phyloP scores from a whole-genome alignment of 2,888 invertebrate species.

The Drosophila koepferae region DNA sequence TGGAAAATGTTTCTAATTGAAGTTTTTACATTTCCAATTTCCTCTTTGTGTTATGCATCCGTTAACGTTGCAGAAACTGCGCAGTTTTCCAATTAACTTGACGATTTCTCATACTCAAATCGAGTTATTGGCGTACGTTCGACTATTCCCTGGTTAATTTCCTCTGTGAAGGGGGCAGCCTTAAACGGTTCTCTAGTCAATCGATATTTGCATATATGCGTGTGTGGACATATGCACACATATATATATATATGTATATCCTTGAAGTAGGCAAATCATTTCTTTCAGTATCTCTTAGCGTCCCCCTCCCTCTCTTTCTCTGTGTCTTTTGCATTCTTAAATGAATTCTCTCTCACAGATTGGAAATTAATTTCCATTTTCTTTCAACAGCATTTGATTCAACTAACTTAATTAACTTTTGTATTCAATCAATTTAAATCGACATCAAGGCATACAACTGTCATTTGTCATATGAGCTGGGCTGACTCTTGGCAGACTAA shows the following conservation, averaged over 20 bases:
- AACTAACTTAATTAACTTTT: background rate
- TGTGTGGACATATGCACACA: background rate
- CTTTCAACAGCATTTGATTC: background rate
- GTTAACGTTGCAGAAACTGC: slow-evolving; percentile 1
- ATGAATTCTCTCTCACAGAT: background rate
- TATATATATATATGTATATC: no score
- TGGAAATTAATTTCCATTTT: background rate
- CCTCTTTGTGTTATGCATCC: slow-evolving; percentile 5
- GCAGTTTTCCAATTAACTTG: background rate
- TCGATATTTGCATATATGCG: background rate
- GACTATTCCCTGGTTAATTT: background rate
- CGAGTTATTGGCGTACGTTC: background rate
- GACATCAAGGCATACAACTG: no score
- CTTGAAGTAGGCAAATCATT: background rate
- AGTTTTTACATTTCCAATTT: background rate
- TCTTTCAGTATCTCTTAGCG: background rate
- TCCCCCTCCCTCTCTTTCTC: background rate
- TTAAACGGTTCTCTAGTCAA: background rate
- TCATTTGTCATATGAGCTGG: background rate
- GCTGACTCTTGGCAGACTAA: no score
- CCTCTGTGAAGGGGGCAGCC: background rate
- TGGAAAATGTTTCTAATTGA: background rate
- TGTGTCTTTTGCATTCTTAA: background rate
- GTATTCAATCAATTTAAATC: background rate
- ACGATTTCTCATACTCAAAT: background rate